These are phyloP conservation scores for Euborellia annulipes DNA, from an alignment of 1,140 invertebrate genomes.

Conservation along the genomic window DNA sequence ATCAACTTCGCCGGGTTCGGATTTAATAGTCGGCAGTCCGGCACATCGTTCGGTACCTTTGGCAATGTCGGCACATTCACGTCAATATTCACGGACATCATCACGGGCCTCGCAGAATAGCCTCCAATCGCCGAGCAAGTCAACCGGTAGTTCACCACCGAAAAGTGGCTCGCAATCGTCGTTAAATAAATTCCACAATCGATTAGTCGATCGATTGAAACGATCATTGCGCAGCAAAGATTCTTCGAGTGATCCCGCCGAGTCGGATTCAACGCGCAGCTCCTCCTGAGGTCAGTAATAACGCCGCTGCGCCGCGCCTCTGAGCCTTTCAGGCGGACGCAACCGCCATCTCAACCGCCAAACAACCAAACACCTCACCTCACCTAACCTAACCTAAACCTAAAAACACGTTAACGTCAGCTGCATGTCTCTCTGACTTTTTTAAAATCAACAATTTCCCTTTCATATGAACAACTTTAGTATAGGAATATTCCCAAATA, in stretches of 20 bases:
- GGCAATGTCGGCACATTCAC: conserved; percentile 26
- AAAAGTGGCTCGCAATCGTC: conserved; percentile 39
- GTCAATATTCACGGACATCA: conserved; percentile 40
- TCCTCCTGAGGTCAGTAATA: conserved; percentile 6
- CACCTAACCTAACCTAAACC: no score
- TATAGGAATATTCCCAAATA: no score
- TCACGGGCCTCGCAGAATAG: conserved; percentile 39
- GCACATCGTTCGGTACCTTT: conserved; percentile 47
- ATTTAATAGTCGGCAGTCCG: conserved; percentile 37
- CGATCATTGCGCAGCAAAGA: conserved; percentile 52
- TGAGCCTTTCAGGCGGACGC: no score
- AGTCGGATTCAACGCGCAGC: neutral
- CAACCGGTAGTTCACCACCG: conserved; percentile 41
- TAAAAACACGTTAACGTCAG: no score
- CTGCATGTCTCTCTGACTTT: no score
- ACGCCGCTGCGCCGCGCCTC: no score
- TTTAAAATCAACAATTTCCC: no score
- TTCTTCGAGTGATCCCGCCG: conserved; percentile 29
- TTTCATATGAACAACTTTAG: no score
- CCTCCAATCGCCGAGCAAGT: conserved; percentile 35
- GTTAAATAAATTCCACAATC: conserved; percentile 68
- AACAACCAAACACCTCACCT: no score
- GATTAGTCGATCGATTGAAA: conserved; percentile 68
- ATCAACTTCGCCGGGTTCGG: conserved; percentile 52
- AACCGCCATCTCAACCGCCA: no score